These are phyloP conservation scores for Synanthedon myopaeformis DNA, from an alignment of 2,888 invertebrate genomes.

Conservation along the genomic window DNA sequence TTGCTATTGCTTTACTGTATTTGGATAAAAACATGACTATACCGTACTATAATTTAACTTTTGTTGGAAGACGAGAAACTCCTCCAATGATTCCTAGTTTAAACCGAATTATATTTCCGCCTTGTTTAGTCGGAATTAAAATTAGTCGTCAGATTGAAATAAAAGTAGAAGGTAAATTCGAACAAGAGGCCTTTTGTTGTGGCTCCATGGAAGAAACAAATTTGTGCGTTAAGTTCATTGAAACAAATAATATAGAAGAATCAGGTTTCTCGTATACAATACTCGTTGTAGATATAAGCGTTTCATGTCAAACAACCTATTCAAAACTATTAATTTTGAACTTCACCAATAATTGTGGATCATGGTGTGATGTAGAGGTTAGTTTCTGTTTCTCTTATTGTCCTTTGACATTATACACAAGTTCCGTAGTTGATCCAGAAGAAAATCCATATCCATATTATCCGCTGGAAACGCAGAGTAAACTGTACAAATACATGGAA, in stretches of 20 bases:
- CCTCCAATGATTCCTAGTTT: conserved; percentile 35
- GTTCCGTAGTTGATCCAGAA: conserved; percentile 20
- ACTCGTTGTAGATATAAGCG: conserved; percentile 30
- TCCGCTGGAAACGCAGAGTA: conserved; percentile 31
- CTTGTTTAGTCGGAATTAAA: conserved; percentile 30
- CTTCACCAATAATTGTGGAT: conserved; percentile 38
- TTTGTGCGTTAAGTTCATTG: conserved; percentile 26
- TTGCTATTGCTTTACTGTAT: conserved; percentile 42
- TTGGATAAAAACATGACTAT: conserved; percentile 45
- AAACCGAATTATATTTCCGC: conserved; percentile 47
- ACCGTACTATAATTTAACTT: conserved; percentile 53
- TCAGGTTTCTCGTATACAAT: conserved; percentile 21
- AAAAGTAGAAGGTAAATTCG: conserved; percentile 27
- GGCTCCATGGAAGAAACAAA: conserved; percentile 30
- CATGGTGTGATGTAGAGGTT: conserved; percentile 46
- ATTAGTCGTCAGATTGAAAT: conserved; percentile 26
- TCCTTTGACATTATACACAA: conserved; percentile 43
- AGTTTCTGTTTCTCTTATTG: conserved; percentile 48
- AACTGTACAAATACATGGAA: conserved; percentile 41
- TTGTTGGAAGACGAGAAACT: conserved; percentile 37
- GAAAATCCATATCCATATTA: conserved; percentile 52
- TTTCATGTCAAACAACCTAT: conserved; percentile 21
- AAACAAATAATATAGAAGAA: conserved; percentile 15
- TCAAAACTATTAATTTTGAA: conserved; percentile 24
- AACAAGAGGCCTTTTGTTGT: conserved; percentile 30